Conservation (phyloP, 2,888 invertebrate species). For the Pinctada fucata region DNA sequence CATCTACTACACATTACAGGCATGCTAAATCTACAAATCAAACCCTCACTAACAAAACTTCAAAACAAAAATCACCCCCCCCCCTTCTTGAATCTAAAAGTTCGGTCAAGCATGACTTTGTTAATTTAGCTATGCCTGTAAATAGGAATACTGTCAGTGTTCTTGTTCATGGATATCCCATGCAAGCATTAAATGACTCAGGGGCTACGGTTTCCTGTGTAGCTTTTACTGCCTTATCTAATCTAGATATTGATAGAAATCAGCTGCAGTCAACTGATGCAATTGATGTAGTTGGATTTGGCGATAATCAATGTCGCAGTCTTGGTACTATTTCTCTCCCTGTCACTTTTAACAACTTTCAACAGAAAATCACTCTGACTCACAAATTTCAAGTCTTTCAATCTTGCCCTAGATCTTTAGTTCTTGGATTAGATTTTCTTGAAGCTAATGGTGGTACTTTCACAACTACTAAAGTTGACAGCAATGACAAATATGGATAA, state of each 20-base stretch:
- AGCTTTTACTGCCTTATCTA: background rate
- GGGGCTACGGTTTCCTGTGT: conserved; percentile 5
- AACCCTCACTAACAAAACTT: too few relatives aligned
- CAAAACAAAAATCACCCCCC: background rate
- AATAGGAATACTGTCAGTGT: conserved; percentile 12
- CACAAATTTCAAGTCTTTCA: conserved; percentile 20
- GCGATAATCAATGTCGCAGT: conserved; percentile 13
- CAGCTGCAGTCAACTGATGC: background rate
- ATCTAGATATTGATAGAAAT: background rate
- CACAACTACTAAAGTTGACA: background rate
- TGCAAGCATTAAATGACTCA: conserved; percentile 1
- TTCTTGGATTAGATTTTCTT: conserved; percentile 30
- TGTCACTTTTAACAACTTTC: conserved; percentile 4
- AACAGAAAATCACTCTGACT: conserved; percentile 4
- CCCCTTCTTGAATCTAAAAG: background rate
- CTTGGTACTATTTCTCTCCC: conserved; percentile 10
- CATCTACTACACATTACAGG: background rate
- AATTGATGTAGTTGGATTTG: background rate
- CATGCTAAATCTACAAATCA: too few relatives aligned
- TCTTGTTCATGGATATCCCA: background rate
- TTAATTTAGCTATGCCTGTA: conserved; percentile 4
- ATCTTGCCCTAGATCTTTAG: conserved; percentile 5
- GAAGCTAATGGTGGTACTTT: conserved; percentile 16
- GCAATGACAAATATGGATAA: too few relatives aligned
- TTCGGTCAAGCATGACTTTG: background rate